Base-by-base conservation (phyloP, 2,797 vertebrate species). In the Garrulus glandarius region DNA sequence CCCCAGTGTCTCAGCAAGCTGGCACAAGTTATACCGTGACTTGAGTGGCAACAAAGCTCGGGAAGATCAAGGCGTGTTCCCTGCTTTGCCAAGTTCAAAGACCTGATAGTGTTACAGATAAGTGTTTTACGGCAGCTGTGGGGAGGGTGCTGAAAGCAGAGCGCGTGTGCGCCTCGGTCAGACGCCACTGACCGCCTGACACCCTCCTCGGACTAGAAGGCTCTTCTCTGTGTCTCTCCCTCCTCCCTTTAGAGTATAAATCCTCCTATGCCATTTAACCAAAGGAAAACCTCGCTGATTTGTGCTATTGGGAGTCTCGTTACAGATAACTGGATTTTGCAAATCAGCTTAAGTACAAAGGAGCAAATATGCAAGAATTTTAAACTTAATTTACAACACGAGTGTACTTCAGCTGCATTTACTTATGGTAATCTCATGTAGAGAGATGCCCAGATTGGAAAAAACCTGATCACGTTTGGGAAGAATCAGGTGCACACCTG, bases 321-420 rank as follows among this genome's bases (percentile, higher is more conserved):
- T 71, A 67, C 53, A 68, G 61, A 67, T 76, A 92, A 96, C 67
- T 63, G 89, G 74, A 82, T 94, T 90, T 75, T 95, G 36, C 36
- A 91, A 46, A 93, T 89, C 84, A 79, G 32, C 39, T 94, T 84
- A 70, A 89, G 43, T 36, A 32, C 30, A 76, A 68, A 50, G 76
- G 39, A 82, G n/a, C 26, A 55, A 57, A 57, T 74, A 77, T 75
- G 43, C 13, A 79, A 60, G 47, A 87, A 84, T 88, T 91, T 71
- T 49, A 15, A 63, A 89, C 43, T 85, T 72, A 17, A 41, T 91
- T 93, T 84, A 37, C 37, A 57, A 34, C 23, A 10, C 27, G 43
- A 43, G 23, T 47, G 30, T 72, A 27, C 29, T 72, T 91, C 59
- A 55, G 55, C 34, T 59, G 61, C 77, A 19, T 44, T 89, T 72